Percentiles rank a stretch among this genome's conserved stretches.
phyloP scores from a whole-genome alignment of 2,888 invertebrate genomes.

The Myopa testacea region DNA sequence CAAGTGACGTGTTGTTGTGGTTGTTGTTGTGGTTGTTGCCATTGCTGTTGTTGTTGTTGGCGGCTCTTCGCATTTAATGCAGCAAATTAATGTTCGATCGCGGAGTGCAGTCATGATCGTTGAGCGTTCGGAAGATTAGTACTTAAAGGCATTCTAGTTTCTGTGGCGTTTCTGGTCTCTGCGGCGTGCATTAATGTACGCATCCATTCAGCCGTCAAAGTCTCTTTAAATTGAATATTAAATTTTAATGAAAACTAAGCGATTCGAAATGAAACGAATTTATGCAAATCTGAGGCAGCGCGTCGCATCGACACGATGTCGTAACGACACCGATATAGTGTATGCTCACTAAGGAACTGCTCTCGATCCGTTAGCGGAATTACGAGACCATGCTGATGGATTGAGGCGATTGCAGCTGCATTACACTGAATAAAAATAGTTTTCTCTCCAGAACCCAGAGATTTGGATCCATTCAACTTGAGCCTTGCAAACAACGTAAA shows the following conservation, averaged over 20 bases:
- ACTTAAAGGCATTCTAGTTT: not conserved
- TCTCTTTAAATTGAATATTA: not conserved
- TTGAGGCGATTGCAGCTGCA: not conserved
- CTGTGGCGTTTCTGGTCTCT: not conserved
- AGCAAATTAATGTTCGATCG: conserved; percentile 32
- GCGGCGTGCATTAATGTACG: not conserved
- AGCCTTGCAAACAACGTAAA: no score
- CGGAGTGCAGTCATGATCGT: conserved; percentile 16
- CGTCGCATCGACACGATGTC: not conserved
- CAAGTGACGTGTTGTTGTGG: conserved; percentile 29
- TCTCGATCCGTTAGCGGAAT: not conserved
- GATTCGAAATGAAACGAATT: conserved; percentile 11
- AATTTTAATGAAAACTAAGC: conserved; percentile 23
- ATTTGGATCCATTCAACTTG: no score
- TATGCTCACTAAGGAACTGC: not conserved
- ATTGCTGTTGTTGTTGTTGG: conserved; percentile 35
- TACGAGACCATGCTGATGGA: not conserved
- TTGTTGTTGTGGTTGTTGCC: conserved; percentile 33
- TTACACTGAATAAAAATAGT: no score
- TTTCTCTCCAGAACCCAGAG: no score
- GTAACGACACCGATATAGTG: no score
- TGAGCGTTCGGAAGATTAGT: not conserved
- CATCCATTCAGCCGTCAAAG: conserved; percentile 1
- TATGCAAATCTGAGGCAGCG: conserved; percentile 23
- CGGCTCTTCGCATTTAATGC: conserved; percentile 26